Conservation (phyloP, 2,113 vertebrate species). For the Phalacrocorax pelagicus region DNA sequence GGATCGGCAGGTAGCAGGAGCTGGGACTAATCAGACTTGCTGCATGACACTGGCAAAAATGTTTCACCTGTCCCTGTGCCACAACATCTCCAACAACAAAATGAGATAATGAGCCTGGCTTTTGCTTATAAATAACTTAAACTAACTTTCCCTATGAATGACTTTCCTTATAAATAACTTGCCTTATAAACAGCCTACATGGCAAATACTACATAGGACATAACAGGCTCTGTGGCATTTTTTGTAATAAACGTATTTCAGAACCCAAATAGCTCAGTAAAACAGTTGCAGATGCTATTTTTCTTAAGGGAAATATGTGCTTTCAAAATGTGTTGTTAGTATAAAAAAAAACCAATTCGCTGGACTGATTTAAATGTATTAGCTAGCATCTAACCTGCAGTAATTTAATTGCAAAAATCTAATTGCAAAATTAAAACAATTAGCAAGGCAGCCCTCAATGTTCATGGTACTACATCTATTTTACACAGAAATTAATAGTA, state of each 20-base stretch:
- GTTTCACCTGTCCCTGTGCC: background rate
- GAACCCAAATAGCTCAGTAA: constrained; percentile 46
- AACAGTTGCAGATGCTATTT: constrained; percentile 52
- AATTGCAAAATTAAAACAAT: constrained; percentile 20
- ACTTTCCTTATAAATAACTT: constrained; percentile 43
- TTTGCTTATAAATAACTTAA: constrained; percentile 18
- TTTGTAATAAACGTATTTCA: constrained; percentile 40
- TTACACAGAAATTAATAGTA: background rate
- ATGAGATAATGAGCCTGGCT: background rate
- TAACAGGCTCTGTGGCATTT: constrained; percentile 28
- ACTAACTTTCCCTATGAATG: constrained; percentile 31
- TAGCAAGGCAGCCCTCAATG: background rate
- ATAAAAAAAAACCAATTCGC: background rate
- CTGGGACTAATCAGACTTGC: background rate
- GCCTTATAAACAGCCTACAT: constrained; percentile 35
- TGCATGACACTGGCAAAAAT: background rate
- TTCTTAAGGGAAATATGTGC: constrained; percentile 47
- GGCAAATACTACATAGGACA: constrained; percentile 11
- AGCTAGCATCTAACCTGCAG: constrained; percentile 18
- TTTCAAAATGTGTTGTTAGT: constrained; percentile 40
- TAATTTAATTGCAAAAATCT: constrained; percentile 19
- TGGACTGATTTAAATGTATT: constrained; percentile 40
- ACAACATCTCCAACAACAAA: background rate
- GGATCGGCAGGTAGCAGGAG: background rate
- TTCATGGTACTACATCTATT: background rate